A percentile compares a stretch with the other conserved stretches of the same genome.
Evolutionary conservation across 2,113 vertebrate genomes (phyloP).

Genomic region (Ptilorrhoa leucosticta): DNA sequence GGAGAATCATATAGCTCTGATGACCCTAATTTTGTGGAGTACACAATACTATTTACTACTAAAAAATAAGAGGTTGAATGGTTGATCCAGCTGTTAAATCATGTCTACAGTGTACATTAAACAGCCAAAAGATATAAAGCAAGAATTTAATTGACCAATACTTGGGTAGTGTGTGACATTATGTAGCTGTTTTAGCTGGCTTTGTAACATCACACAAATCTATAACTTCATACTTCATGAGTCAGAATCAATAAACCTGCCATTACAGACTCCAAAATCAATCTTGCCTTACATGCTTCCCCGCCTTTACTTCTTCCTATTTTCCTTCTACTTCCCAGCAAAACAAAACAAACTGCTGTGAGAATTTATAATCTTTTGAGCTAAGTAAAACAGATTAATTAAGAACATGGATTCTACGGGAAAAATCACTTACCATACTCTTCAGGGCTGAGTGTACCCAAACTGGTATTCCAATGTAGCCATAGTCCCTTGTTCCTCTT

Average conservation of each 20-base stretch:
- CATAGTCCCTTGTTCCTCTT: not conserved
- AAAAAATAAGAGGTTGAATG: not conserved
- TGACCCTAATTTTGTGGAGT: not conserved
- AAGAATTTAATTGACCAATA: conserved; percentile 11
- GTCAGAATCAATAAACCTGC: conserved; percentile 40
- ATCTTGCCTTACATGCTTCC: not conserved
- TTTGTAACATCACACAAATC: conserved; percentile 20
- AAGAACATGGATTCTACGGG: not conserved
- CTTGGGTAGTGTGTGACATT: not conserved
- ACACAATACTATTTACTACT: not conserved
- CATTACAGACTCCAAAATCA: conserved; percentile 18
- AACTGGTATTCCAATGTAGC: not conserved
- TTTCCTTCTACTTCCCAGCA: not conserved
- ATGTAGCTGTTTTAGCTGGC: conserved; percentile 1
- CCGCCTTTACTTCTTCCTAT: not conserved
- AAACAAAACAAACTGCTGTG: not conserved
- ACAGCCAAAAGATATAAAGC: not conserved
- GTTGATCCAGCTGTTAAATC: conserved; percentile 4
- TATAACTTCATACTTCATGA: conserved; percentile 43
- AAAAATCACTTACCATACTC: not conserved
- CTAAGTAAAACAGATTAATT: not conserved
- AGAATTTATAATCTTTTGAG: not conserved
- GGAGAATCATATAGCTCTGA: not conserved
- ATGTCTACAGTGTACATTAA: not conserved
- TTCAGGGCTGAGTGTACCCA: not conserved